Conservation (phyloP, 2,113 vertebrate species). For the Oncorhynchus keta region DNA sequence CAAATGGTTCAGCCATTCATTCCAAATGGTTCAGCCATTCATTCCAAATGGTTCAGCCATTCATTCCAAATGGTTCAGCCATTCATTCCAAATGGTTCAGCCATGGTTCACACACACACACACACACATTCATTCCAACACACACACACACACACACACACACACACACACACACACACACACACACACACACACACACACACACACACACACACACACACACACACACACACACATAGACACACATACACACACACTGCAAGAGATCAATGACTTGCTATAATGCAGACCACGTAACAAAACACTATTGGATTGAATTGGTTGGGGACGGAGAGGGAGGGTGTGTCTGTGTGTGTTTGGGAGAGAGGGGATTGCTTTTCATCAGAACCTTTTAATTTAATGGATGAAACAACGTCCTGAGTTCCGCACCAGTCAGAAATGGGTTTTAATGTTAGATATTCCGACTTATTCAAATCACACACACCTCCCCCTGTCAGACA, state of each 20-base stretch:
- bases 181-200: background rate
- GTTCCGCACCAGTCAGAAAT: too few species aligned
- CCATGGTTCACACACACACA: background rate
- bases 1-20: too few species aligned
- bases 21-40: too few species aligned
- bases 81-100: too few species aligned
- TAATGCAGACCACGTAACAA: slow-evolving; percentile 67
- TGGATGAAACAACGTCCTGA: too few species aligned
- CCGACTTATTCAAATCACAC: slow-evolving; percentile 5
- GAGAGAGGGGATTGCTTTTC: slow-evolving; percentile 37
- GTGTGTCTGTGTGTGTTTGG: background rate
- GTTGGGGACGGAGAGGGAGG: background rate
- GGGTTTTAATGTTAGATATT: too few species aligned
- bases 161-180: background rate
- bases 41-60: too few species aligned
- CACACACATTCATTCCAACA: slow-evolving; percentile 44
- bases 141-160: slow-evolving; percentile 17
- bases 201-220: slow-evolving; percentile 2
- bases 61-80: too few species aligned
- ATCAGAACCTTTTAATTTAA: slow-evolving; percentile 50
- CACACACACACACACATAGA: background rate
- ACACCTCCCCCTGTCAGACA: too few species aligned
- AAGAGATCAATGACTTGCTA: slow-evolving; percentile 58
- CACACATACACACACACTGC: background rate
- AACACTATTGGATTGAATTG: slow-evolving; percentile 61